These are phyloP conservation scores for Hypothenemus hampei DNA, from an alignment of 1,140 invertebrate species.

Conservation along the genomic window DNA sequence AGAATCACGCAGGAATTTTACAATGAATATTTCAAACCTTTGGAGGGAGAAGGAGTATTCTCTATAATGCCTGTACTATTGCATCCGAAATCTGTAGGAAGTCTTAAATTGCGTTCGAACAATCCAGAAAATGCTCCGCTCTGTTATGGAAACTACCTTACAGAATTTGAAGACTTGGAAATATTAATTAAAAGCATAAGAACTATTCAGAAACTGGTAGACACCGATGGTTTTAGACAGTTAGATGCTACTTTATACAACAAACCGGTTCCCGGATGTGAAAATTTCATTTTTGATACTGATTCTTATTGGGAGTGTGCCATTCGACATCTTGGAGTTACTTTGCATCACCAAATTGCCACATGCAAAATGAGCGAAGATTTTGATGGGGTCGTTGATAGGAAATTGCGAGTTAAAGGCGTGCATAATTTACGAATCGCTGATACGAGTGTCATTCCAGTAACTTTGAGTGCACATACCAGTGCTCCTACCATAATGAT, in stretches of 20 bases:
- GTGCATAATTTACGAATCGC: conserved; percentile 64
- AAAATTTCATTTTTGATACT: conserved; percentile 41
- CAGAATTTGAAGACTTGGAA: conserved; percentile 46
- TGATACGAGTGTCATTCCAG: conserved; percentile 73
- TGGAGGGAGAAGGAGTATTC: conserved; percentile 48
- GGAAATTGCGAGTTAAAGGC: conserved; percentile 64
- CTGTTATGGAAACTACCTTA: conserved; percentile 62
- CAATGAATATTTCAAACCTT: conserved; percentile 30
- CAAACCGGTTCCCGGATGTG: conserved; percentile 49
- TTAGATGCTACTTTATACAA: conserved; percentile 44
- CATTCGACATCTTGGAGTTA: conserved; percentile 57
- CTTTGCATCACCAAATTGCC: conserved; percentile 65
- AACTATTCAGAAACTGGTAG: conserved; percentile 39
- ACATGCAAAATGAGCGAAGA: conserved; percentile 76
- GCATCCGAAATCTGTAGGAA: conserved; percentile 64
- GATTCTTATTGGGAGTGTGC: conserved; percentile 71
- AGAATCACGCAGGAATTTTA: conserved; percentile 32
- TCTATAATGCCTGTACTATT: conserved; percentile 57
- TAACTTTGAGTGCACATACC: conserved; percentile 54
- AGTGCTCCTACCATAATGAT: conserved; percentile 54
- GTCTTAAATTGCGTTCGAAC: conserved; percentile 51
- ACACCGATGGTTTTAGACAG: conserved; percentile 34
- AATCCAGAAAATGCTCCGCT: conserved; percentile 60
- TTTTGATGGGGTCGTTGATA: conserved; percentile 65
- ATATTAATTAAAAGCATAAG: conserved; percentile 42